Evolutionary conservation across 2,888 invertebrate species (phyloP), one percentile per base, ranked within the genome.

Genomic region (Drosophila atripex): DNA sequence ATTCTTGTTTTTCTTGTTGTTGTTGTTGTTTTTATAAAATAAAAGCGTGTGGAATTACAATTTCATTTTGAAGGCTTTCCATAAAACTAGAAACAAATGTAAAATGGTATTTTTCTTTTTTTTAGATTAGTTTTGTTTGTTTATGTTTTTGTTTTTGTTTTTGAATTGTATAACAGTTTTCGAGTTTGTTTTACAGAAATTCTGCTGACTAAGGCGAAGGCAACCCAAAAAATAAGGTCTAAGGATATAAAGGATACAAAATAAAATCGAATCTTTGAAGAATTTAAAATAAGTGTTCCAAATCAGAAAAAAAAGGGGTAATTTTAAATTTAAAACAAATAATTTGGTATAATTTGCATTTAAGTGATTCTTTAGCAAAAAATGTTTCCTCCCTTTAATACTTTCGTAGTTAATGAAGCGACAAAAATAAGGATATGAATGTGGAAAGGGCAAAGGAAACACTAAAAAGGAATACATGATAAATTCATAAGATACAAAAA

Each of bases 11-110:
- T 23, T 23, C 4, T 35, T 35, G 32, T 47, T n/a, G 43, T 43
- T 41, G 9, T 8, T 41, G 8, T 53, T 41, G n/a, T 83, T 71
- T 79, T 75, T 51, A 35, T 59, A 71, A 88, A 88, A 82, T 88
- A 82, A 80, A 80, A 80, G 80, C 80, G 86, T 76, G 88, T 80
- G 80, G 80, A 82, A 82, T 82, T 82, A 87, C 88, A 82, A 71
- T 82, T 80, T 85, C 82, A 59, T 76, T 61, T 35, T 71, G 61
- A 60, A 66, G 60, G 55, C 30, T 52, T 39, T 56, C 43, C 64
- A 63, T 63, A 64, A 64, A 64, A 64, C 68, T 71, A 71, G 32
- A 66, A 70, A 57, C 53, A 70, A 54, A 54, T 70, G 63, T 73
- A 50, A 47, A 57, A 53, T 74, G 45, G 56, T 76, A 23, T 60